phyloP scores from a whole-genome alignment of 2,888 invertebrate genomes.

The Prosapia bicincta region DNA sequence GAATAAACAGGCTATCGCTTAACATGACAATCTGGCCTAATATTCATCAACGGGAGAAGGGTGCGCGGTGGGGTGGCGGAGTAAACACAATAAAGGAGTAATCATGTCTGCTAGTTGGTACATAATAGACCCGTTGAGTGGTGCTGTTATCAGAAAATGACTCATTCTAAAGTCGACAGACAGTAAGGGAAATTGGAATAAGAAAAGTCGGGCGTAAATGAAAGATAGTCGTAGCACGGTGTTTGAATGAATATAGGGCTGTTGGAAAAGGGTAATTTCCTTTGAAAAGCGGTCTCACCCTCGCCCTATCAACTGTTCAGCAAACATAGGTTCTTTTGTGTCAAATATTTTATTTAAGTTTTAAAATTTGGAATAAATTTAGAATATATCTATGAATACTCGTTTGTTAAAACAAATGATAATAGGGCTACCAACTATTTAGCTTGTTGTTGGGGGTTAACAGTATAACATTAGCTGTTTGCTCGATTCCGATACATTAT shows the following conservation, averaged over 20 bases:
- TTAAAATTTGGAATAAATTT: no score
- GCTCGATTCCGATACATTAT: no score
- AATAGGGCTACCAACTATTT: no score
- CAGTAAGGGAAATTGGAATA: constrained; percentile 41
- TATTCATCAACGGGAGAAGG: constrained; percentile 23
- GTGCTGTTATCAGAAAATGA: constrained; percentile 42
- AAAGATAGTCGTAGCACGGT: constrained; percentile 38
- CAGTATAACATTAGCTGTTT: no score
- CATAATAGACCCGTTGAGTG: constrained; percentile 38
- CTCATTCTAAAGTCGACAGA: constrained; percentile 36
- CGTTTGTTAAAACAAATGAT: no score
- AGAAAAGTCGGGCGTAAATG: constrained; percentile 42
- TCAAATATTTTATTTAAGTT: no score
- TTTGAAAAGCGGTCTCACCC: constrained; percentile 30
- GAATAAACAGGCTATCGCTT: background rate
- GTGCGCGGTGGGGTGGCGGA: constrained; percentile 29
- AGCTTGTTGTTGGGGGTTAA: no score
- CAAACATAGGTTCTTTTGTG: constrained; percentile 27
- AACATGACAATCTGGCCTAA: background rate
- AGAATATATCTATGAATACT: no score
- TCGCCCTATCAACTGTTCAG: constrained; percentile 16
- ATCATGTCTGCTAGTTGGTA: constrained; percentile 38
- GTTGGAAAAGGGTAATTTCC: constrained; percentile 35
- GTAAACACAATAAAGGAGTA: constrained; percentile 37
- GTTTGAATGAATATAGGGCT: constrained; percentile 32